phyloP scores from a whole-genome alignment of 2,797 vertebrate genomes.

The Martes flavigula region DNA sequence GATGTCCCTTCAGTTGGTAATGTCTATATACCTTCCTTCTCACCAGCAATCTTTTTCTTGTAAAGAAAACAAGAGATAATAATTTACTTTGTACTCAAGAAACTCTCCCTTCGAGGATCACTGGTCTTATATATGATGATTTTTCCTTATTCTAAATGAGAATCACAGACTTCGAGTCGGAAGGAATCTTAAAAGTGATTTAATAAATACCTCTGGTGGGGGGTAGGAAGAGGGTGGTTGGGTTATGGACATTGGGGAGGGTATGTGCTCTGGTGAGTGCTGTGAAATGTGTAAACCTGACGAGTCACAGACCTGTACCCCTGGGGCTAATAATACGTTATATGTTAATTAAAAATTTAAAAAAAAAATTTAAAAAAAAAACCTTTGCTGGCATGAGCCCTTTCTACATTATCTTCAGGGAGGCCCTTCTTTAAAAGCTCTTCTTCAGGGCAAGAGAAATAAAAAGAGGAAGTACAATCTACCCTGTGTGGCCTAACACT shows the following conservation, averaged over 20 bases:
- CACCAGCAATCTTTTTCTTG: not conserved
- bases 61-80: not conserved
- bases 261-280: too few species aligned
- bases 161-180: not conserved
- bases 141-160: conserved; percentile 36
- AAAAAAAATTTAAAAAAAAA: too few species aligned
- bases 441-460: not conserved
- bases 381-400: not conserved
- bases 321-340: too few species aligned
- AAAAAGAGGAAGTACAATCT: not conserved
- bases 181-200: not conserved
- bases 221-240: too few species aligned
- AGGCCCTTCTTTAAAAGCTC: not conserved
- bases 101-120: not conserved
- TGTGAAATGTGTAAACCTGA: too few species aligned
- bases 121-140: not conserved
- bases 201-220: not conserved
- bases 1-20: not conserved
- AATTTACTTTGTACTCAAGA: not conserved
- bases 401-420: not conserved
- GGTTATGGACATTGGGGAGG: too few species aligned
- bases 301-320: too few species aligned
- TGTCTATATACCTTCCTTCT: not conserved
- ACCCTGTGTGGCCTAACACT: not conserved
- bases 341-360: not conserved